Base-by-base conservation (phyloP, 2,113 vertebrate genomes). In the Toxotes chatareus region DNA sequence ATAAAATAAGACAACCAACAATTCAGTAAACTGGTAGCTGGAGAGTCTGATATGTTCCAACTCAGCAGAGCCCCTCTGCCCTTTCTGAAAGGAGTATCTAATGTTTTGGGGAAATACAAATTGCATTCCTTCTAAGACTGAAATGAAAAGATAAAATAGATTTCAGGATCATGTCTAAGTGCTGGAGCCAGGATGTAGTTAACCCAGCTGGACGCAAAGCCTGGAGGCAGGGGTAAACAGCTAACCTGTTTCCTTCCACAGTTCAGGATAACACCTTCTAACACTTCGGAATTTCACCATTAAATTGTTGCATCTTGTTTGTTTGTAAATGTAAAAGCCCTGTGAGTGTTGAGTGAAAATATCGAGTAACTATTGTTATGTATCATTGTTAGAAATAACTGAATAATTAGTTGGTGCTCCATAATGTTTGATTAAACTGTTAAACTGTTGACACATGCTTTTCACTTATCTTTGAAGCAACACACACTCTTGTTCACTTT, bases 21-120 rank as follows among this genome's bases (percentile, higher is more conserved):
- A 34, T 65, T 72, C 17, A 72, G n/a, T 77, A 38, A 57, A 66
- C 6, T n/a, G 14, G 31, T 34, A 55, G 49, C 6, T 46, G 47
- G 1, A n/a, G 6, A n/a, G 14, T 40, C 11, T 68, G 16, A 42
- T 32, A 11, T 1, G n/a, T 42, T 42, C 56, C 27, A 27, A 27
- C 27, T 27, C 27, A 27, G 27, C 27, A 27, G 27, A 27, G 27
- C 27, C 27, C 23, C 38, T 47, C 44, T 31, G 1, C 3, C 21
- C 9, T 44, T 32, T n/a, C 32, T 42, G 10, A 19, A 42, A 31
- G 1, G 19, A 1, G 12, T 21, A 34, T 4, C 32, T 4, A 7
- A 47, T 13, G 49, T 57, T 23, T 34, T 23, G 4, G 27, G 31
- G 9, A 57, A 47, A 17, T n/a, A 16, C 2, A n/a, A 53, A 17